Evolutionary conservation across 2,888 invertebrate species (phyloP).

Genomic region (Brachyptera risi): DNA sequence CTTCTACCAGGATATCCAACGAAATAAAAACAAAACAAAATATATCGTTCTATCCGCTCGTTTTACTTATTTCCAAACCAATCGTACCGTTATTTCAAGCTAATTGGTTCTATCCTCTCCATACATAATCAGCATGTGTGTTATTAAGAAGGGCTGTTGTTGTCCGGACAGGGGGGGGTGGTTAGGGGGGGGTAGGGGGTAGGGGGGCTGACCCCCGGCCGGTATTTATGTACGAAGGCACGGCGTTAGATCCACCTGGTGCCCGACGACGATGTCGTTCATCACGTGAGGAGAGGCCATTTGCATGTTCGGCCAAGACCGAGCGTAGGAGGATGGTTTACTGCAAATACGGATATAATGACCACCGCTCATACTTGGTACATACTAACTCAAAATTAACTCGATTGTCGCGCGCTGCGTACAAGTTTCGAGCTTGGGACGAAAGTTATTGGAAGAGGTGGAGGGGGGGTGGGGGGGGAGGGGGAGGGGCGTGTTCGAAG

Average conservation of each 20-base stretch:
- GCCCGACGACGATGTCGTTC: slow-evolving; percentile 39
- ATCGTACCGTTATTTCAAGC: background rate
- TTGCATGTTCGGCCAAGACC: slow-evolving; percentile 34
- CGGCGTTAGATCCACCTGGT: slow-evolving; percentile 43
- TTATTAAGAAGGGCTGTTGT: slow-evolving; percentile 26
- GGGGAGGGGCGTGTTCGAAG: background rate
- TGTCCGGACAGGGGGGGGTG: background rate
- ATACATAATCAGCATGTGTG: slow-evolving; percentile 11
- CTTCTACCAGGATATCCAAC: too few species aligned
- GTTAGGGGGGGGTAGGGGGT: background rate
- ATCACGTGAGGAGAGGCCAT: slow-evolving; percentile 38
- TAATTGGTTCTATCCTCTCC: slow-evolving; percentile 2
- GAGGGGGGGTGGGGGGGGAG: background rate
- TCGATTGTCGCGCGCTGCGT: slow-evolving; percentile 10
- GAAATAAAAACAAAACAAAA: too few species aligned
- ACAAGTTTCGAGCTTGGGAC: background rate
- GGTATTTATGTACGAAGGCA: slow-evolving; percentile 35
- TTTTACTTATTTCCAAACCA: too few species aligned
- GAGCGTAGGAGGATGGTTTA: slow-evolving; percentile 31
- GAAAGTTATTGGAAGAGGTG: background rate
- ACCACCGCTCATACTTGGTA: slow-evolving; percentile 27
- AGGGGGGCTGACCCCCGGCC: slow-evolving; percentile 14
- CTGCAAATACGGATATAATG: slow-evolving; percentile 35
- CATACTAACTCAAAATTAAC: slow-evolving; percentile 27
- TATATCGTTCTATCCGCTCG: too few species aligned